Percentiles rank a stretch among this genome's conserved stretches.
Evolutionary conservation across 2,888 invertebrate genomes (phyloP).

Genomic region (Mesoligia furuncula): DNA sequence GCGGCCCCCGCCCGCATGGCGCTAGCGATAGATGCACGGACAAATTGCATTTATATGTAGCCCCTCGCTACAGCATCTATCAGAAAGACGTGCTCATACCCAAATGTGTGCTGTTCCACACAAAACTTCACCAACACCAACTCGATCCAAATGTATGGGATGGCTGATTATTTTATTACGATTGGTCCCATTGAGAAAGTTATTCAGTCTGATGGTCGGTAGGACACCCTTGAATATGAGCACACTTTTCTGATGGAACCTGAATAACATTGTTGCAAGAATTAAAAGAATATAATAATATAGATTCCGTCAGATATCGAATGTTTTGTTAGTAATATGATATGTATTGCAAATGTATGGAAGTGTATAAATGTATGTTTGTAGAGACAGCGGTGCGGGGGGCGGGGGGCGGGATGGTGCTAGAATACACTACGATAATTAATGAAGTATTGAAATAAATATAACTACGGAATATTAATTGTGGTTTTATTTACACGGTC

Average conservation of each 20-base stretch:
- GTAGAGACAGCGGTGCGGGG: slow-evolving; percentile 34
- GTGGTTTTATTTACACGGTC: slow-evolving; percentile 39
- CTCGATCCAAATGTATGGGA: neutral
- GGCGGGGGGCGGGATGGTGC: slow-evolving; percentile 65
- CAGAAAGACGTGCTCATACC: neutral
- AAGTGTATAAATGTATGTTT: slow-evolving; percentile 54
- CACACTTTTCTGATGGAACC: neutral
- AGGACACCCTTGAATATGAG: neutral
- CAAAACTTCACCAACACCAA: neutral
- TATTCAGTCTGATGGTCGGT: neutral
- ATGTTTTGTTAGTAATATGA: slow-evolving; percentile 5
- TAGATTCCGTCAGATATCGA: slow-evolving; percentile 31
- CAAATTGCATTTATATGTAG: neutral
- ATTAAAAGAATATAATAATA: slow-evolving; percentile 19
- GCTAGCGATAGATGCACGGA: neutral
- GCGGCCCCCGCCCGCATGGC: slow-evolving; percentile 3
- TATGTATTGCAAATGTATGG: slow-evolving; percentile 31
- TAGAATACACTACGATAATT: slow-evolving; percentile 60
- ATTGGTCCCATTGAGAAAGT: too few species aligned
- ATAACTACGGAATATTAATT: slow-evolving; percentile 33
- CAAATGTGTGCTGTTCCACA: neutral
- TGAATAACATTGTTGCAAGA: slow-evolving; percentile 25
- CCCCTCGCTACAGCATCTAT: neutral
- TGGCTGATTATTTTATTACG: neutral
- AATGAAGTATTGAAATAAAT: slow-evolving; percentile 63